Evolutionary conservation across 2,888 invertebrate genomes (phyloP).

Genomic region (Pilophorus perplexus): DNA sequence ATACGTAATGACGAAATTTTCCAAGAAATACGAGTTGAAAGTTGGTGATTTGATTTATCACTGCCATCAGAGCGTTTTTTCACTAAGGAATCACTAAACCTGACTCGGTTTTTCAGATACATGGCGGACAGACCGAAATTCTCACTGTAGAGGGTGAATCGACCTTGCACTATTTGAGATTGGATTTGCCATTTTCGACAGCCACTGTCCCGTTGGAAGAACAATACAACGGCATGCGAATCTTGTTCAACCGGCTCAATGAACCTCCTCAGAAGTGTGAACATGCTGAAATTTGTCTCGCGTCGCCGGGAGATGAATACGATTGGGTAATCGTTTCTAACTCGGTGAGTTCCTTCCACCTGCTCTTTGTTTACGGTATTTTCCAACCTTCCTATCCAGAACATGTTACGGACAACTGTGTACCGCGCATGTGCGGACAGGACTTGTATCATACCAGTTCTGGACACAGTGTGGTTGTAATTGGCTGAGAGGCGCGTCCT

Average conservation of each 20-base stretch:
- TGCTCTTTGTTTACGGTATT: too few species aligned
- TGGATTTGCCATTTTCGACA: neutral
- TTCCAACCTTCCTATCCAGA: too few species aligned
- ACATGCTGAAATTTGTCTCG: neutral
- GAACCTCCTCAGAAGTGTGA: neutral
- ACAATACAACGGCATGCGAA: slow-evolving; percentile 11
- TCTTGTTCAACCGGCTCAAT: slow-evolving; percentile 1
- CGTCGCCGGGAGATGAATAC: neutral
- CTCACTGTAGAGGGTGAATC: neutral
- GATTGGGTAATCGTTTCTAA: slow-evolving; percentile 6
- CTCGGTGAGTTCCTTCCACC: too few species aligned
- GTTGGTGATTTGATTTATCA: neutral
- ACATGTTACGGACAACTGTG: too few species aligned
- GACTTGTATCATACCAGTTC: too few species aligned
- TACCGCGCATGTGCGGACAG: too few species aligned
- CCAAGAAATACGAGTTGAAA: slow-evolving; percentile 1
- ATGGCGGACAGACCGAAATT: neutral
- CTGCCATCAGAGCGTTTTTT: neutral
- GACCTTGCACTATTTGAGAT: neutral
- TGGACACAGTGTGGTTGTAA: too few species aligned
- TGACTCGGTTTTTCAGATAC: neutral
- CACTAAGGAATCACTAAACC: neutral
- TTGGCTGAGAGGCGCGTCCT: too few species aligned
- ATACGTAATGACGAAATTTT: neutral
- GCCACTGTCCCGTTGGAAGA: neutral